phyloP scores from a whole-genome alignment of 2,888 invertebrate genomes.

The Colostygia pectinataria region DNA sequence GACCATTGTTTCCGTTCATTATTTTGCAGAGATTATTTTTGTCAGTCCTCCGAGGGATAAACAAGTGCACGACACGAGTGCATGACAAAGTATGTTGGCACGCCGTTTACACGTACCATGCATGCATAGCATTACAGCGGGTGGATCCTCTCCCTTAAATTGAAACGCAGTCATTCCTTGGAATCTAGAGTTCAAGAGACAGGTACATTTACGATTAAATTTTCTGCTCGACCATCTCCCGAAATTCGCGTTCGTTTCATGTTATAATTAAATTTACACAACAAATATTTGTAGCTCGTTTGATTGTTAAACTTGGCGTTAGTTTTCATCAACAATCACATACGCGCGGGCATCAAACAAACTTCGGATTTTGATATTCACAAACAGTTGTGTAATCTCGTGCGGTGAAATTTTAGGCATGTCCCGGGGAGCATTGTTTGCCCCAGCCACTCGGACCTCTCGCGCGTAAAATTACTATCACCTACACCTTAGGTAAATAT shows the following conservation, averaged over 20 bases:
- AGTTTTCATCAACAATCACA: conserved; percentile 54
- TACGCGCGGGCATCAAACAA: conserved; percentile 56
- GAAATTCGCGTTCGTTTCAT: conserved; percentile 33
- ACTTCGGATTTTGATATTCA: conserved; percentile 58
- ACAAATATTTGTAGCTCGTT: conserved; percentile 44
- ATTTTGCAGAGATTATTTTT: conserved; percentile 28
- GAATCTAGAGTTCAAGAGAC: conserved; percentile 18
- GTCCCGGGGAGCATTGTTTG: conserved; percentile 58
- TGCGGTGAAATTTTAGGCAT: conserved; percentile 61
- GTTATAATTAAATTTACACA: conserved; percentile 41
- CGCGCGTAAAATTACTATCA: conserved; percentile 82
- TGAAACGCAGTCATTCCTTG: conserved; percentile 11
- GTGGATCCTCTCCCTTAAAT: conserved; percentile 19
- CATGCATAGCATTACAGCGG: conserved; percentile 8
- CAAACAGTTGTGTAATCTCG: conserved; percentile 57
- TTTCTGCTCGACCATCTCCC: conserved; percentile 34
- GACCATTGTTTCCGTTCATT: conserved; percentile 25
- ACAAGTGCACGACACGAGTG: neutral
- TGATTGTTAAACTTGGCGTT: conserved; percentile 45
- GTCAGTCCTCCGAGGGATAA: neutral
- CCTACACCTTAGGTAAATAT: conserved; percentile 81
- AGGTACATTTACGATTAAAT: conserved; percentile 15
- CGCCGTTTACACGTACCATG: neutral
- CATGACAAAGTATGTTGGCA: conserved; percentile 3
- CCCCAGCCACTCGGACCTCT: conserved; percentile 69